Base-by-base conservation (phyloP, 2,113 vertebrate genomes). In the Coryphaenoides rupestris region DNA sequence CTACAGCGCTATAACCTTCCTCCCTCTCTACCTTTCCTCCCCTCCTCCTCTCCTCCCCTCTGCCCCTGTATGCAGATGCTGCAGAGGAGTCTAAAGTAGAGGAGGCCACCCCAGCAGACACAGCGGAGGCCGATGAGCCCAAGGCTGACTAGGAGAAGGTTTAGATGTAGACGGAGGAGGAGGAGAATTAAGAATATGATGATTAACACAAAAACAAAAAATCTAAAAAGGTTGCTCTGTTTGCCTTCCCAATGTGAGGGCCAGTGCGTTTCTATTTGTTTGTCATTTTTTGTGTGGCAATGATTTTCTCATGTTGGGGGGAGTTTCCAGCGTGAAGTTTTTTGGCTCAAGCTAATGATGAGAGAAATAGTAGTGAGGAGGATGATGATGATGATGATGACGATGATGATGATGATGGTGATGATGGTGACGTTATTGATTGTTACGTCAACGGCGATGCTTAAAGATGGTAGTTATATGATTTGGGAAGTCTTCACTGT, bases 281-380 rank as follows among this genome's bases (percentile, higher is more conserved):
- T 86, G 86, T 90, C 89, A 86, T 95, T 93, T 95, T 95, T 94
- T 94, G 91, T 97, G 95, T 98, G 96, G 94, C 94, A 95, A 90
- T 95, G 95, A 92, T 88, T 91, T 91, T 90, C 86, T 93, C 91
- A 91, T 93, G 93, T 93, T 92, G 92, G 94, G 94, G n/a, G 94
- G 94, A 94, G 88, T 90, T 92, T 89, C 89, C 87, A 88, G 78
- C 63, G 80, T 85, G 78, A 80, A 23, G 84, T 88, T 86, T 86
- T 90, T 83, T 86, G 89, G 87, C 88, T 89, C 87, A 89, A 86
- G 86, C 85, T 87, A 81, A 85, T 63, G 71, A 65, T 67, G 74
- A 78, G 74, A 65, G 33, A 73, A 57, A 75, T 82, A 74, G 63
- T 82, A 76, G 65, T 77, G 78, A 66, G 72, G 72, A 70, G 54